Percentiles rank a stretch among this genome's conserved stretches.
phyloP scores from a whole-genome alignment of 2,797 vertebrate genomes.

The Onychomys leucogaster region DNA sequence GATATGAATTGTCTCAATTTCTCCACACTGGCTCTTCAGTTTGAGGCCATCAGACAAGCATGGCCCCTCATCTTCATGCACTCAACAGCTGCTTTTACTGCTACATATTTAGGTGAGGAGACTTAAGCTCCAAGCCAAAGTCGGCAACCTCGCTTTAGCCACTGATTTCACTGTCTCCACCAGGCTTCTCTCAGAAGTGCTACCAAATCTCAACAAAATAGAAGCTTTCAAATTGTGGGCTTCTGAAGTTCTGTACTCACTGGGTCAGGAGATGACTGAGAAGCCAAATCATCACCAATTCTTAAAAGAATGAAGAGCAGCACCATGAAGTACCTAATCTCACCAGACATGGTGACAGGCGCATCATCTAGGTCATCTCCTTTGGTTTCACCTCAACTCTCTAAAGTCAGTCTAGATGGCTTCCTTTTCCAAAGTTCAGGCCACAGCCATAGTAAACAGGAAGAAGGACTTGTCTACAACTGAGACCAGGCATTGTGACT shows the following conservation, averaged over 20 bases:
- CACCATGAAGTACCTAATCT: not conserved
- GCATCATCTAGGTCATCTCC: not conserved
- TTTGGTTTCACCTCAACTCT: not conserved
- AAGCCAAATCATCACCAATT: not conserved
- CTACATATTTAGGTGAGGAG: not conserved
- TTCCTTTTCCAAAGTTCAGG: not conserved
- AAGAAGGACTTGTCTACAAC: not conserved
- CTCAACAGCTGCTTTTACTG: not conserved
- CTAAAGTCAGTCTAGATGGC: not conserved
- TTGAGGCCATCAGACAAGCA: too few relatives aligned
- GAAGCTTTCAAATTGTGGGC: not conserved
- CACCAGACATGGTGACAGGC: not conserved
- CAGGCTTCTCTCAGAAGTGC: not conserved
- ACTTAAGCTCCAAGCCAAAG: not conserved
- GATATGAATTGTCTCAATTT: not conserved
- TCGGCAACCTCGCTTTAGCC: not conserved
- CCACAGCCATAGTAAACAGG: too few relatives aligned
- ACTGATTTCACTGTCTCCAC: not conserved
- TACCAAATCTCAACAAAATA: not conserved
- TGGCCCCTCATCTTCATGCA: too few relatives aligned
- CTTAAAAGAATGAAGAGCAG: not conserved
- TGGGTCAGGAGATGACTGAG: not conserved
- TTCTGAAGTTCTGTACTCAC: not conserved
- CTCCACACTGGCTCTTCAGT: not conserved
- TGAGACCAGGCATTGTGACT: not conserved